Base-by-base conservation (phyloP, 1,140 invertebrate genomes). In the Magallana gigas region DNA sequence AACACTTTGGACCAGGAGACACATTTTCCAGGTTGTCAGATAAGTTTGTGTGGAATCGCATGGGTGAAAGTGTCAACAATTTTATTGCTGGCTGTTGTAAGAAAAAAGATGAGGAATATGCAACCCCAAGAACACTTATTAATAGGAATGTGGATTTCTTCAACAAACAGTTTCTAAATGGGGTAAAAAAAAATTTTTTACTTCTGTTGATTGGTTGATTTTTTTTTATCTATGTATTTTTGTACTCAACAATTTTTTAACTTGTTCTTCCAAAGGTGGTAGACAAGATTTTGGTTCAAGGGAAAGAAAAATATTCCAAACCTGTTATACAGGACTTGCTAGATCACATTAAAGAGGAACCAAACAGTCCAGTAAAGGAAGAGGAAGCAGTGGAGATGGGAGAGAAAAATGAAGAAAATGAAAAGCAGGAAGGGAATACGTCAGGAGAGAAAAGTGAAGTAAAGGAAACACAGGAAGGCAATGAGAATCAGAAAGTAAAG, bases 21-120 rank as follows among this genome's bases (percentile, higher is more conserved):
- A 89, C 87, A 81, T 68, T 59, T 36, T 56, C 68, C 9, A 57
- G 48, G n/a, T 48, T 88, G 11, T 71, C 71, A 36, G 86, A 86
- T 4, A 62, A 86, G 12, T 87, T n/a, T 57, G 85, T 87, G 58
- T 90, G 90, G 90, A 84, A 87, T 56, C 71, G 81, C 4, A 89
- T 90, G 90, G 59, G 76, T 14, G 83, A 87, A 16, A 88, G 88
- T 83, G 68, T 76, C 57, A 58, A 68, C 1, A 48, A 59, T 1
- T 85, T 85, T 59, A 76, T 90, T 7, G 81, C 60, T 14, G 62
- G 81, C 16, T 90, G 90, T 81, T 87, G 85, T 58, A 85, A 85
- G 14, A 58, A 57, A 11, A 59, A n/a, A 80, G 83, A 85, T 23
- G 86, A 87, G 8, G 86, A 84, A 36, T 36, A 11, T n/a, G 60